Evolutionary conservation across 1,140 invertebrate genomes (phyloP).

Genomic region (Brachionus rotundiformis): DNA sequence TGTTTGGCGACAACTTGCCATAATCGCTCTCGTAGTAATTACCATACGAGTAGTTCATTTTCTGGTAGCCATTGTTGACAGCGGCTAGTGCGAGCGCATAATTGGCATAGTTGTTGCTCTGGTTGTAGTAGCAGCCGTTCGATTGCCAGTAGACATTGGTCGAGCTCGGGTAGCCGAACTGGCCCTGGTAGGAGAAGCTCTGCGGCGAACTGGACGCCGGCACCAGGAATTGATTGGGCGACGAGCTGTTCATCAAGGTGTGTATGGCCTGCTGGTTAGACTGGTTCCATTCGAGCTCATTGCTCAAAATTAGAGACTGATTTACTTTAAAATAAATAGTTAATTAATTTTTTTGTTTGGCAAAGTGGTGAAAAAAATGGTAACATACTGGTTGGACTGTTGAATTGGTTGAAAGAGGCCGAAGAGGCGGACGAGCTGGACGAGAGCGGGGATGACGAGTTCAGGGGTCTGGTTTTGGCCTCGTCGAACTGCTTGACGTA

Average conservation of each 20-base stretch:
- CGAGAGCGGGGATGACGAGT: slow-evolving; percentile 11
- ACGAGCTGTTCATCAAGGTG: background rate
- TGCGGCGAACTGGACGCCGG: background rate
- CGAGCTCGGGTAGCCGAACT: slow-evolving; percentile 11
- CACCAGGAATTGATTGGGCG: background rate
- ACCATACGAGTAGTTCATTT: slow-evolving; percentile 20
- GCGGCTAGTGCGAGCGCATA: background rate
- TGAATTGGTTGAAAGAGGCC: background rate
- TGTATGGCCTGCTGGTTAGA: slow-evolving; percentile 33
- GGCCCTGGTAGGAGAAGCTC: background rate
- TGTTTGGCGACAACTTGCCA: slow-evolving; percentile 19
- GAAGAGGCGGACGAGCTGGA: background rate
- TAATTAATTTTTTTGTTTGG: too few relatives aligned
- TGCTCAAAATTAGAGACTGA: background rate
- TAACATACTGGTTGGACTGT: background rate
- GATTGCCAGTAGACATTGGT: slow-evolving; percentile 8
- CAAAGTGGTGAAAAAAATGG: background rate
- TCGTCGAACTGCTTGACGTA: slow-evolving; percentile 5
- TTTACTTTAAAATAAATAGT: background rate
- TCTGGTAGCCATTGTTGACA: slow-evolving; percentile 14
- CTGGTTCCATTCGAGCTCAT: slow-evolving; percentile 32
- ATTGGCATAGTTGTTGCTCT: background rate
- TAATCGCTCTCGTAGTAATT: slow-evolving; percentile 8
- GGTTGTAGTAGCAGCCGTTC: slow-evolving; percentile 26
- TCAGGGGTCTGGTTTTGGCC: background rate